phyloP scores from a whole-genome alignment of 1,140 invertebrate species.

The Heterodera schachtii region DNA sequence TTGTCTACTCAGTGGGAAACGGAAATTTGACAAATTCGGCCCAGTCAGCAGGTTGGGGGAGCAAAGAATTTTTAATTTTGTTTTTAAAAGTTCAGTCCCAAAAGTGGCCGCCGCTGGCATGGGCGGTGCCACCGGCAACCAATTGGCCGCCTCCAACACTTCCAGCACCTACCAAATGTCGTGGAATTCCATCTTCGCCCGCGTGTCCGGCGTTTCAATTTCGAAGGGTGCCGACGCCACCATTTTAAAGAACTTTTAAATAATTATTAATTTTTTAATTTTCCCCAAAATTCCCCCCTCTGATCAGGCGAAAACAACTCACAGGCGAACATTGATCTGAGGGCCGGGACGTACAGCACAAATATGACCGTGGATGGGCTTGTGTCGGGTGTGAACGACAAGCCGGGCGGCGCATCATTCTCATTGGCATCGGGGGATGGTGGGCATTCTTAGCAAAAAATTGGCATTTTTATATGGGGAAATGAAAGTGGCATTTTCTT shows the following conservation, averaged over 20 bases:
- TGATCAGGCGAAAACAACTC: conserved; percentile 26
- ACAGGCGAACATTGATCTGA: conserved; percentile 16
- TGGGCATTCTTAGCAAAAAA: background rate
- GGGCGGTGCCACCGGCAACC: conserved; percentile 20
- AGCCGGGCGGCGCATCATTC: conserved; percentile 4
- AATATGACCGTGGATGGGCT: conserved; percentile 6
- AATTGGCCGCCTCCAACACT: background rate
- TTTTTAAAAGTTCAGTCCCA: background rate
- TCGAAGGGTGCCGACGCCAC: background rate
- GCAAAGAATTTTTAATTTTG: background rate
- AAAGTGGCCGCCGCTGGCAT: background rate
- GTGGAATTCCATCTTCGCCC: conserved; percentile 12
- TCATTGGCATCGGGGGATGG: conserved; percentile 4
- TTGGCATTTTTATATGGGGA: too few relatives aligned
- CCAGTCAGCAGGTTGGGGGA: background rate
- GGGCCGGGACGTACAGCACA: background rate
- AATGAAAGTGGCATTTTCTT: too few relatives aligned
- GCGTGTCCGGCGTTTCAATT: conserved; percentile 14
- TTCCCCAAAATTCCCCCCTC: background rate
- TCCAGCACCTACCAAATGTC: background rate
- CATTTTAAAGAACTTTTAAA: too few relatives aligned
- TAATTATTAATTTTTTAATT: background rate
- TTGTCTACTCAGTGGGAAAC: background rate
- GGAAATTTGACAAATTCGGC: background rate
- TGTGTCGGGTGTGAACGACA: conserved; percentile 31